Conservation (phyloP, 1,140 invertebrate genomes). For the Drosophila gunungcola region DNA sequence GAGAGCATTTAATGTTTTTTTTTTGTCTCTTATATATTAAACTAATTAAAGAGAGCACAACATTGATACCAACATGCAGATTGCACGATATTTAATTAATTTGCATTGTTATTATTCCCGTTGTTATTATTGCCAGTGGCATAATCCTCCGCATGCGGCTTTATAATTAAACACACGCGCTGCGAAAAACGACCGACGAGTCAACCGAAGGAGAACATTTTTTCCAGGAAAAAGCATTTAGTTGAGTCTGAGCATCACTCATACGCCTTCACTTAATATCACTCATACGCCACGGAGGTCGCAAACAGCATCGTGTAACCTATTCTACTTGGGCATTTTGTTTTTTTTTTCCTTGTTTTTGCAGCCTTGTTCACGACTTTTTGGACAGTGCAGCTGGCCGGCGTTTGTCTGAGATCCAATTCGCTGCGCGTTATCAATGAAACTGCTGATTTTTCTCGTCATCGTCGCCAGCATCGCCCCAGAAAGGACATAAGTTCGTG, state of each 20-base stretch:
- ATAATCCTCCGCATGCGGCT: constrained; percentile 1
- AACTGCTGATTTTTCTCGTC: constrained; percentile 80
- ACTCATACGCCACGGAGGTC: constrained; percentile 13
- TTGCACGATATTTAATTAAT: constrained; percentile 42
- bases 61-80: constrained; percentile 1
- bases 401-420: constrained; percentile 64
- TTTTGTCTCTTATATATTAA: constrained; percentile 3
- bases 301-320: background rate
- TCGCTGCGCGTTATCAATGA: constrained; percentile 79
- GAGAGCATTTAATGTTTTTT: constrained; percentile 1
- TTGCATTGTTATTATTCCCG: constrained; percentile 1
- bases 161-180: constrained; percentile 62
- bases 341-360: constrained; percentile 24
- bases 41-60: background rate
- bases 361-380: constrained; percentile 16
- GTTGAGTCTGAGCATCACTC: constrained; percentile 11
- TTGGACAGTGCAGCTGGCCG: constrained; percentile 29
- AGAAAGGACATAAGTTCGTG: constrained; percentile 47
- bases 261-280: constrained; percentile 14
- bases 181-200: constrained; percentile 17
- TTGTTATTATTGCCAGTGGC: constrained; percentile 17
- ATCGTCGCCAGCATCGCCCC: constrained; percentile 74
- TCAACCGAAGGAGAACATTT: background rate
- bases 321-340: background rate
- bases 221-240: background rate